These are phyloP conservation scores for Lamellibrachia columna DNA, from an alignment of 2,888 invertebrate genomes.

Conservation along the genomic window DNA sequence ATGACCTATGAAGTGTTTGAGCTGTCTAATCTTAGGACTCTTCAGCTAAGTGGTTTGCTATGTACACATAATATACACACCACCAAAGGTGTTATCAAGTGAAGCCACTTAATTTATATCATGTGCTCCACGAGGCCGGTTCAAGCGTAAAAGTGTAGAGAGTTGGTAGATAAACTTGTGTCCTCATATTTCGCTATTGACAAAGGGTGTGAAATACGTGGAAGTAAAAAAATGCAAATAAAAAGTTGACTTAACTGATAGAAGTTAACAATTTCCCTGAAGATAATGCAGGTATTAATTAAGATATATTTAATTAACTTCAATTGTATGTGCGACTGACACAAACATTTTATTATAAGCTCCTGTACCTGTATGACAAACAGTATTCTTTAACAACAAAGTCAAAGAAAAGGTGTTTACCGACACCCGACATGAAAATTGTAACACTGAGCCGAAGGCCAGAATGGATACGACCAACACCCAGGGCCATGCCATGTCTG, in stretches of 20 bases:
- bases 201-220: background rate
- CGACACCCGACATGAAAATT: background rate
- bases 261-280: too few species aligned
- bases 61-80: background rate
- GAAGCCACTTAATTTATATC: background rate
- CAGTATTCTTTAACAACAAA: background rate
- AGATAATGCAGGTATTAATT: too few species aligned
- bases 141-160: background rate
- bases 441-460: background rate
- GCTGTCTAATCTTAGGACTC: background rate
- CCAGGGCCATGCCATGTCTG: background rate
- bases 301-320: too few species aligned
- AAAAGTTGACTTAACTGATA: background rate
- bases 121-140: background rate
- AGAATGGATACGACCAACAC: background rate
- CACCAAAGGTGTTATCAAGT: background rate
- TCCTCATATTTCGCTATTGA: background rate
- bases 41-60: background rate
- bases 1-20: background rate
- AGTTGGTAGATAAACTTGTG: background rate
- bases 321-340: too few species aligned
- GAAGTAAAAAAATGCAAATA: background rate
- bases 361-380: background rate
- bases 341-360: too few species aligned
- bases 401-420: background rate